A percentile compares a stretch with the other conserved stretches of the same genome.
Conservation (phyloP, 2,113 vertebrate species). For the Osmerus eperlanus region DNA sequence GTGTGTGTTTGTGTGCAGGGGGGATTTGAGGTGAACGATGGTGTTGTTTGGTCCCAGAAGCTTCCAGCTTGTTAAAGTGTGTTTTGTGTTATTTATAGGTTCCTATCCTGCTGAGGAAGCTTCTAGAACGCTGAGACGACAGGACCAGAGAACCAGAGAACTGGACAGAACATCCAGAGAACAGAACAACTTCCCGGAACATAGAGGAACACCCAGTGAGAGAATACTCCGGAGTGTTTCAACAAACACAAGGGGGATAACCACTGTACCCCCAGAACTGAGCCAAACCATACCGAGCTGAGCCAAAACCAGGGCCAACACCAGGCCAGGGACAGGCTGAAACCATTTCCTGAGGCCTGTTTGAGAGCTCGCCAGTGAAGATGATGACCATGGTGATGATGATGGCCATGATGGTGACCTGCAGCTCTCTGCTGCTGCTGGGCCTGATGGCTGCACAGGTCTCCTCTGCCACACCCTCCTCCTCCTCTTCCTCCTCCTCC, state of each 20-base stretch:
- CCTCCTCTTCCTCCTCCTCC: conserved; percentile 44
- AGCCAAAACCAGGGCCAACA: neutral
- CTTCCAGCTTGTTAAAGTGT: neutral
- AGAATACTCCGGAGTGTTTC: too few species aligned
- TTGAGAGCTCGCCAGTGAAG: neutral
- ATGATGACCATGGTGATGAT: conserved; percentile 71
- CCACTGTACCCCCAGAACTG: neutral
- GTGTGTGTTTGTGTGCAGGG: too few species aligned
- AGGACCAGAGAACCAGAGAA: too few species aligned
- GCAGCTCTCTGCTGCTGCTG: conserved; percentile 64
- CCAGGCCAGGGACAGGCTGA: neutral
- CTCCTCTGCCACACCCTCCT: conserved; percentile 36
- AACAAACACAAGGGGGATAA: too few species aligned
- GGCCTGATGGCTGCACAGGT: conserved; percentile 56
- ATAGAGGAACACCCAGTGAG: too few species aligned
- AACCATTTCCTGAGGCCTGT: neutral
- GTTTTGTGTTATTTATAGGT: too few species aligned
- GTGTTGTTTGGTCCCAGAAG: neutral
- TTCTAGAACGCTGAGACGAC: too few species aligned
- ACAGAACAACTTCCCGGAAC: too few species aligned
- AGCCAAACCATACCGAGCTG: neutral
- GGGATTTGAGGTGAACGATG: neutral
- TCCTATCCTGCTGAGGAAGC: too few species aligned
- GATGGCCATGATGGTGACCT: conserved; percentile 59
- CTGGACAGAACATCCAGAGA: too few species aligned